phyloP scores from a whole-genome alignment of 2,797 vertebrate species.

The Phoeniculus purpureus region DNA sequence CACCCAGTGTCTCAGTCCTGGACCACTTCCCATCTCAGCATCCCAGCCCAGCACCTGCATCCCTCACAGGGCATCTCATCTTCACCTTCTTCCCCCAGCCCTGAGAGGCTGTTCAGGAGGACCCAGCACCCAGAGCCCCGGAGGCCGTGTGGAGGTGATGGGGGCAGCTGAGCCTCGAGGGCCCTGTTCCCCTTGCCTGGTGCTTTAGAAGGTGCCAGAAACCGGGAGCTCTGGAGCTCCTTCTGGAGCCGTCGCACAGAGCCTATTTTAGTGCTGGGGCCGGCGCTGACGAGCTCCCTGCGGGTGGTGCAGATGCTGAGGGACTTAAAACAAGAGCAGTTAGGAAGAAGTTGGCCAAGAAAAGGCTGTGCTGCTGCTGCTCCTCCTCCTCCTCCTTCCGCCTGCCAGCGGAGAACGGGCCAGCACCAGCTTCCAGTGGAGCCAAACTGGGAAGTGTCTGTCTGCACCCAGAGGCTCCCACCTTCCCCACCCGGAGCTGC shows the following conservation, averaged over 20 bases:
- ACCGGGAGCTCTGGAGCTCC: neutral
- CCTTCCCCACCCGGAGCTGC: neutral
- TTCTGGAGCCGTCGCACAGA: neutral
- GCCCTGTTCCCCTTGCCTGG: neutral
- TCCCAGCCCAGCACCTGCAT: neutral
- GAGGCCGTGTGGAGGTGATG: neutral
- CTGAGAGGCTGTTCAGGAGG: neutral
- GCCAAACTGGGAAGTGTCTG: neutral
- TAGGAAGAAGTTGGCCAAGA: conserved; percentile 49
- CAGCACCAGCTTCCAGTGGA: neutral
- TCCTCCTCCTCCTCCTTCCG: neutral
- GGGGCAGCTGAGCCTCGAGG: neutral
- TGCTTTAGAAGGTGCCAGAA: neutral
- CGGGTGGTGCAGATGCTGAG: conserved; percentile 31
- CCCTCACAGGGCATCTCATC: rapidly evolving
- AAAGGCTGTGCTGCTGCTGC: neutral
- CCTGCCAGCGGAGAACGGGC: neutral
- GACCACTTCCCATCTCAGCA: neutral
- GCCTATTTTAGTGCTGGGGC: conserved; percentile 45
- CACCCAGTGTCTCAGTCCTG: no score
- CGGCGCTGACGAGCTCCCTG: conserved; percentile 33
- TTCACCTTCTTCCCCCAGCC: neutral
- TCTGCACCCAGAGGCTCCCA: neutral
- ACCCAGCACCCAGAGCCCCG: neutral
- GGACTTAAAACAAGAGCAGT: conserved; percentile 8